Base-by-base conservation (phyloP, 2,888 invertebrate species). In the Xylocampa areola region DNA sequence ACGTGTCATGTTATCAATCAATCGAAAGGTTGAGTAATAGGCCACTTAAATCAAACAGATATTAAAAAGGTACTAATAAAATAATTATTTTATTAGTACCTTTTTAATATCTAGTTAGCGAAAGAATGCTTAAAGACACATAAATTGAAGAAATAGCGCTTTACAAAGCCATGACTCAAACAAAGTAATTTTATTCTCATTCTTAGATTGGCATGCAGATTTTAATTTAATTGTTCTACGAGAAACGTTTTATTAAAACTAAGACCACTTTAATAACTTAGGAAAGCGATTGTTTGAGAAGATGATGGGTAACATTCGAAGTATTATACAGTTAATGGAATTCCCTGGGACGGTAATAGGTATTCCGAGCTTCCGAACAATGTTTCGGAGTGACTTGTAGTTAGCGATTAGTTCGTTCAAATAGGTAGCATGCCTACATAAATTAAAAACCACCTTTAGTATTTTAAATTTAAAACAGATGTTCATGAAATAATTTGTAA, bases 211-310 rank as follows among this genome's bases (percentile, higher is more conserved):
- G 17, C 21, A 25, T 40, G 27, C 14, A 45, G 23, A 60, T 41
- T 47, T 45, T 16, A 63, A 52, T 63, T 35, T 35, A 19, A 51
- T 51, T 33, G 32, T 41, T 45, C 16, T 14, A 10, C 21, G 23
- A 16, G 33, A 27, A 45, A 25, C 7, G 40, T 37, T 68, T 44
- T 62, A 68, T 25, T 61, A 68, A 53, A 40, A 37, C 48, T 41
- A 36, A 5, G 10, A 40, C 25, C 14, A 13, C 30, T 37, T 21
- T n/a, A n/a, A n/a, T n/a, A 51, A 62, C 44, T 48, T 29, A 23
- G 27, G 13, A 40, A 36, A 44, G 44, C 27, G 2, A 41, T 68
- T 54, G 48, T 53, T 49, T 45, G 27, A 36, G 29, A 21, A 19
- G 32, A 45, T 39, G 7, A 10, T 21, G 17, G n/a, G 17, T 29